Conservation (phyloP, 2,797 vertebrate genomes). For the Urosaurus nigricauda region DNA sequence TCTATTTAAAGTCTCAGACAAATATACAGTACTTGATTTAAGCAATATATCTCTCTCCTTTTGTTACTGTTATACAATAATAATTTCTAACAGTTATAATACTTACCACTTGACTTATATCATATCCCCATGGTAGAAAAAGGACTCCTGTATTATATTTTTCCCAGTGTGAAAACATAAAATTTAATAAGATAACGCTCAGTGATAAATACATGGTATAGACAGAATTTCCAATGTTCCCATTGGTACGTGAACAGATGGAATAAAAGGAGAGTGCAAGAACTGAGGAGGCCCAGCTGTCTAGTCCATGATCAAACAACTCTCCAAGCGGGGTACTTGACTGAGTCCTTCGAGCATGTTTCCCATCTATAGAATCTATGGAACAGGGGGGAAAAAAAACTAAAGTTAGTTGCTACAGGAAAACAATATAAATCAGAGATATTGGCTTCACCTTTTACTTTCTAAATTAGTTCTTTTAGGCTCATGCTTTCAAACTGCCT, state of each 20-base stretch:
- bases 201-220: slow-evolving; percentile 76
- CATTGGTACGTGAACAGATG: slow-evolving; percentile 71
- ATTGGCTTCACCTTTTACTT: background rate
- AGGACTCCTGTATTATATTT: slow-evolving; percentile 79
- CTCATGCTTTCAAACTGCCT: background rate
- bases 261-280: slow-evolving; percentile 78
- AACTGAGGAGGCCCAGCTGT: slow-evolving; percentile 80
- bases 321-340: slow-evolving; percentile 78
- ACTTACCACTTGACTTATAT: slow-evolving; percentile 80
- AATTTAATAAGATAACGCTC: slow-evolving; percentile 75
- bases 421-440: background rate
- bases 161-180: slow-evolving; percentile 80
- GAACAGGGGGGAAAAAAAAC: slow-evolving; percentile 47
- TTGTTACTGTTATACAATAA: slow-evolving; percentile 36
- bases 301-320: slow-evolving; percentile 79
- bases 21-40: slow-evolving; percentile 42
- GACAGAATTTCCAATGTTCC: slow-evolving; percentile 67
- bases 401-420: slow-evolving; percentile 27
- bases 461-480: background rate
- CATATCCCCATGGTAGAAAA: slow-evolving; percentile 79
- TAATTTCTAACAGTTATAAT: slow-evolving; percentile 53
- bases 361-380: slow-evolving; percentile 79
- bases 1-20: slow-evolving; percentile 48
- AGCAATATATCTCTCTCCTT: slow-evolving; percentile 48
- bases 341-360: slow-evolving; percentile 78